A percentile compares a stretch with the other conserved stretches of the same genome.
Evolutionary conservation across 2,113 vertebrate species (phyloP).

Genomic region (Emydocephalus ijimae): DNA sequence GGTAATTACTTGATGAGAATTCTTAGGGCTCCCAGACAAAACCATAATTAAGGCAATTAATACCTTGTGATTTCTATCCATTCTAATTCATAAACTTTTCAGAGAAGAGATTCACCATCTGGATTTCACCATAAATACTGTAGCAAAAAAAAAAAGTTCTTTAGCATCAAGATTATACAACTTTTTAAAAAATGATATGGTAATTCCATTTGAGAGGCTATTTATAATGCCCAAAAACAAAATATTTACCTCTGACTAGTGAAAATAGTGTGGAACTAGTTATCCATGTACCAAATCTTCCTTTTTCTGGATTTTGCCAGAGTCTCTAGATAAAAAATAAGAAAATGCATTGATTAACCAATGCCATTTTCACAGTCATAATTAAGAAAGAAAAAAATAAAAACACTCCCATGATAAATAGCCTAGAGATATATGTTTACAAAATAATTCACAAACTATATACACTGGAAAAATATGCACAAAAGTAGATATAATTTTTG

Average conservation of each 20-base stretch:
- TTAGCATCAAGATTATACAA: neutral
- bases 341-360: neutral
- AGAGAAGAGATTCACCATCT: slow-evolving; percentile 17
- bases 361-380: neutral
- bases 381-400: neutral
- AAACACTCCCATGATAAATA: neutral
- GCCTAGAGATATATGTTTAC: neutral
- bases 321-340: neutral
- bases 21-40: slow-evolving; percentile 24
- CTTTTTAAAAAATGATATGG: neutral
- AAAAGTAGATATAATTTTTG: neutral
- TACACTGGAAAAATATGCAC: neutral
- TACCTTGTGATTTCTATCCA: slow-evolving; percentile 17
- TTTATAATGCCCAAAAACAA: neutral
- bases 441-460: neutral
- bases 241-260: no score
- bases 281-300: neutral
- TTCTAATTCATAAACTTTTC: slow-evolving; percentile 15
- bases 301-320: neutral
- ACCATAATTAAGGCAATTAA: slow-evolving; percentile 30
- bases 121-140: slow-evolving; percentile 15
- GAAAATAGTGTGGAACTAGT: neutral
- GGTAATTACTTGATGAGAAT: slow-evolving; percentile 29
- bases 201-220: neutral
- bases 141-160: neutral